Conservation (phyloP, 2,888 invertebrate genomes). For the Zygogramma bicolorata region DNA sequence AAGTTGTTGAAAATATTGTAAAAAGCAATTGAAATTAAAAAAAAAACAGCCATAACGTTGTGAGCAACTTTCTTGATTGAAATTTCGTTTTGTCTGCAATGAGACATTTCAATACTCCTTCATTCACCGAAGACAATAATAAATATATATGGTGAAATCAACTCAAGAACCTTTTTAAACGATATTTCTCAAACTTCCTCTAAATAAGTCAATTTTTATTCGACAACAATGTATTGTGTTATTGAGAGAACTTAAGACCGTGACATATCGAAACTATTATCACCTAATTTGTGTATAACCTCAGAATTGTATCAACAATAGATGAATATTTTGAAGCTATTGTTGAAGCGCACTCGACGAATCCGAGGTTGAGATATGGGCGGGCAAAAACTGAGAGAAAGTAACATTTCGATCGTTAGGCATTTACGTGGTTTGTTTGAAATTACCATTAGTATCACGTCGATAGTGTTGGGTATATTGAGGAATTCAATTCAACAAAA, state of each 20-base stretch:
- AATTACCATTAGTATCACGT: background rate
- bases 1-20: too few species aligned
- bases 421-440: background rate
- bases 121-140: too few species aligned
- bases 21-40: too few species aligned
- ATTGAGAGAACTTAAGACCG: background rate
- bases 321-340: background rate
- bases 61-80: too few species aligned
- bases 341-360: background rate
- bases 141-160: too few species aligned
- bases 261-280: constrained; percentile 9
- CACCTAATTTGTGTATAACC: constrained; percentile 6
- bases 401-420: background rate
- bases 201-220: background rate
- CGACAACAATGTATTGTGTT: background rate
- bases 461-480: too few species aligned
- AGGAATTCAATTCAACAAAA: too few species aligned
- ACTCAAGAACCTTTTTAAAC: too few species aligned
- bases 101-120: too few species aligned
- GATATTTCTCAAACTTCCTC: background rate
- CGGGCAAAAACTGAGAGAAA: background rate
- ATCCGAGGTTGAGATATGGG: background rate
- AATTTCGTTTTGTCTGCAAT: too few species aligned
- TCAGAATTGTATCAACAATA: background rate
- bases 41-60: too few species aligned